Conservation (phyloP, 2,113 vertebrate species). For the Dinomys branickii region DNA sequence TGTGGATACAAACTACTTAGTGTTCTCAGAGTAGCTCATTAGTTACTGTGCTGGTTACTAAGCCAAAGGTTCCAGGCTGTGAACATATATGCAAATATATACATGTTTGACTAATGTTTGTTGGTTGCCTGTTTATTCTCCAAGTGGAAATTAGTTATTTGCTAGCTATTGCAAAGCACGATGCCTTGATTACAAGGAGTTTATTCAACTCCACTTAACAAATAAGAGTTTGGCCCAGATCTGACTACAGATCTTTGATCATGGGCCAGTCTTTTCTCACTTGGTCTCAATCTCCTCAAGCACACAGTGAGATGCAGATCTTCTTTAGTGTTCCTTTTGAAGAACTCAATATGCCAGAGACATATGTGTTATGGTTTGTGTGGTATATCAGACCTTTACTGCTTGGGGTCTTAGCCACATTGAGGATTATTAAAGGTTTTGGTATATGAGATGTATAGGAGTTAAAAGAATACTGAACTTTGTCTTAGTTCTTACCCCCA, state of each 20-base stretch:
- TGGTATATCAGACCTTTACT: not conserved
- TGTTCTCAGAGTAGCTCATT: slow-evolving; percentile 27
- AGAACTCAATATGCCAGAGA: not conserved
- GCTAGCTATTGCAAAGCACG: not conserved
- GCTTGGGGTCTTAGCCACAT: not conserved
- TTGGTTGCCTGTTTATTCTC: slow-evolving; percentile 42
- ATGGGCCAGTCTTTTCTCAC: not conserved
- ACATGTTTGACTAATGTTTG: not conserved
- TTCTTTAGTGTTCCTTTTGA: not conserved
- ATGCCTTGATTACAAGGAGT: slow-evolving; percentile 29
- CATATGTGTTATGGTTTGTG: not conserved
- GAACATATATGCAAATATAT: slow-evolving; percentile 33
- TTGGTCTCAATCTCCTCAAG: not conserved
- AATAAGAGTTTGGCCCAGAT: slow-evolving; percentile 15
- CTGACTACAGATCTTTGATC: not conserved
- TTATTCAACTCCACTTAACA: slow-evolving; percentile 18
- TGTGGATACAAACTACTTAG: slow-evolving; percentile 40
- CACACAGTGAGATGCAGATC: not conserved
- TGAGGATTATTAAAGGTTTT: not conserved
- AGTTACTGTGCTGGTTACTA: slow-evolving; percentile 23
- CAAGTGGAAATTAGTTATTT: slow-evolving; percentile 19
- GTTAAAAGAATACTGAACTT: slow-evolving; percentile 12
- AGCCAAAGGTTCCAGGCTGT: not conserved
- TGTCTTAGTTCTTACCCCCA: not conserved
- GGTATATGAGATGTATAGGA: not conserved